phyloP scores from a whole-genome alignment of 2,113 vertebrate genomes.

The Gallinago undulata region DNA sequence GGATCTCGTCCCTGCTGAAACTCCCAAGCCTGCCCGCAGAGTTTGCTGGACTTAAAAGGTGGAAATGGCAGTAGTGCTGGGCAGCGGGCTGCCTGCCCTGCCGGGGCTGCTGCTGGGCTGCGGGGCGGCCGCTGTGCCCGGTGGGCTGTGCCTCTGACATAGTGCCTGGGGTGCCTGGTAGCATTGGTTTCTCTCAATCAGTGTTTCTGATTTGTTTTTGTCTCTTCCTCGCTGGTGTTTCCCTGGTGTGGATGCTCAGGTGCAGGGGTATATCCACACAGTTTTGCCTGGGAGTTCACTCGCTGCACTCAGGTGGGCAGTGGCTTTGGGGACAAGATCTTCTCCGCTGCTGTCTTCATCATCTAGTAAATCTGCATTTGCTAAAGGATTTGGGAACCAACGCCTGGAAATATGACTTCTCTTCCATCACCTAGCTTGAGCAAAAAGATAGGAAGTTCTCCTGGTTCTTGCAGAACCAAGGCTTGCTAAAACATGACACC shows the following conservation, averaged over 20 bases:
- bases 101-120: background rate
- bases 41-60: constrained; percentile 16
- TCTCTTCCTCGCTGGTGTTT: background rate
- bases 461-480: background rate
- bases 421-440: background rate
- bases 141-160: background rate
- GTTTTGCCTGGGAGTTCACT: background rate
- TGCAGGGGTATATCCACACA: fast-evolving
- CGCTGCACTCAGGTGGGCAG: fast-evolving
- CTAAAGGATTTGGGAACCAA: background rate
- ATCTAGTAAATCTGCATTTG: background rate
- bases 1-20: background rate
- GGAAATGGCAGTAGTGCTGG: background rate
- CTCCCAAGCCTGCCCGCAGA: background rate
- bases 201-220: background rate
- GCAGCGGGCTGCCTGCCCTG: background rate
- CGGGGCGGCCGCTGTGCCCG: background rate
- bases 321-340: background rate
- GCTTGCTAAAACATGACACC: background rate
- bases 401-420: background rate
- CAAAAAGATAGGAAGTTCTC: background rate
- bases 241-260: background rate
- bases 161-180: fast-evolving
- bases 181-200: fast-evolving
- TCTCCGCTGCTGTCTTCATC: background rate